Base-by-base conservation (phyloP, 2,113 vertebrate genomes). In the Siniperca knerii region DNA sequence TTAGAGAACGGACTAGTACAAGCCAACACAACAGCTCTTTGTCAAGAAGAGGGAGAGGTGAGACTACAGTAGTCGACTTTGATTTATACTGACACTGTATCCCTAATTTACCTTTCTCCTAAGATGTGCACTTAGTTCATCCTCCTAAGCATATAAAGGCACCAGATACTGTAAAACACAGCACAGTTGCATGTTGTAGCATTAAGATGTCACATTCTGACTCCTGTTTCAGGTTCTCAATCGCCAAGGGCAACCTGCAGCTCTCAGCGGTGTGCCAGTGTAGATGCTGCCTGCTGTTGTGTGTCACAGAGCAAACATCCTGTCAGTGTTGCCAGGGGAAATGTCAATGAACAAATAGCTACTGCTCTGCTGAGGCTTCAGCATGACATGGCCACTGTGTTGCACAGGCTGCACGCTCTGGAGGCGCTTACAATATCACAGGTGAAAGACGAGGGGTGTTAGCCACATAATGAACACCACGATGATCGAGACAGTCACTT, bases 361-460 rank as follows among this genome's bases (percentile, higher is more conserved):
- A 79, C 96, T 0, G 95, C 96, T 68, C 96, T 99, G 83, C 94
- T 96, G 87, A 92, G 94, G 60, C 79, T 99, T 87, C 97, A 99
- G 77, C 95, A 96, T 13, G 97, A 99, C 92, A 98, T 99, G 98
- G 95, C 96, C 92, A 95, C 92, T 0, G 96, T 98, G 58, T 93
- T 97, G 42, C 96, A 97, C 89, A 96, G 97, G 84, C 90, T 99
- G 68, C 96, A 96, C 1, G 88, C 95, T n/a, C 94, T 99, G 93
- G 97, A 99, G 88, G 92, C 90, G 0, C 94, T 95, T 18, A 94
- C 96, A 0, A 92, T 95, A 21, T 95, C 96, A 0, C 96, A 97
- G 97, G 97, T 98, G 58, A 92, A 44, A 46, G 4, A 55, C 16
- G 33, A 20, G 2, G 1, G 42, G 16, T 20, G 42, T 35, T 62